These are phyloP conservation scores for Caenorhabditis inopinata DNA, from an alignment of 1,140 invertebrate species.

Conservation along the genomic window DNA sequence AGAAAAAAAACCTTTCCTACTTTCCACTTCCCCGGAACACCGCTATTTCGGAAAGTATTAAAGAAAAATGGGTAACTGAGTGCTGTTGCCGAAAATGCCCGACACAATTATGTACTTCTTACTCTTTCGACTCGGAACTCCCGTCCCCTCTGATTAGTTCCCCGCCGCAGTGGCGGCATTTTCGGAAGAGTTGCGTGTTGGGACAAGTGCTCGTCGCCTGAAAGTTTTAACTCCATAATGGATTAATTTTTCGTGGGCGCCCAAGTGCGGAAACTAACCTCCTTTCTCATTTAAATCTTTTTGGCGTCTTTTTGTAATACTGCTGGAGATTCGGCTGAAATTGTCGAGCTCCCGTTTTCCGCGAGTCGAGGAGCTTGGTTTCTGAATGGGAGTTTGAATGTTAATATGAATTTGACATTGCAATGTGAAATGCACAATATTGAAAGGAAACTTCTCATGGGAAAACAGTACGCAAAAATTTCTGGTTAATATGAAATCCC, in stretches of 20 bases:
- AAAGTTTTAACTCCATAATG: not conserved
- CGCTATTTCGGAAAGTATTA: too few relatives aligned
- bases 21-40: too few relatives aligned
- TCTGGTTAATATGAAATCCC: not conserved
- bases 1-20: too few relatives aligned
- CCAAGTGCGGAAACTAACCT: too few relatives aligned
- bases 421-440: too few relatives aligned
- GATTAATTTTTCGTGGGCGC: too few relatives aligned
- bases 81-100: too few relatives aligned
- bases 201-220: not conserved
- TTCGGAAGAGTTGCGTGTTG: conserved; percentile 14
- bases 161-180: not conserved
- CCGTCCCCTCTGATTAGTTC: not conserved
- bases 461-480: too few relatives aligned
- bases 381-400: not conserved
- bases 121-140: conserved; percentile 1
- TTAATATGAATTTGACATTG: too few relatives aligned
- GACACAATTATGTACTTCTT: too few relatives aligned
- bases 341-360: conserved; percentile 1
- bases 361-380: not conserved
- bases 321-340: not conserved
- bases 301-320: not conserved
- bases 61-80: too few relatives aligned
- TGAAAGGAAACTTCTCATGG: too few relatives aligned
- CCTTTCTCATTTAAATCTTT: not conserved